Evolutionary conservation across 53 echinoderm and acorn worm species (phyloP).

Genomic region (Paracentrotus lividus): DNA sequence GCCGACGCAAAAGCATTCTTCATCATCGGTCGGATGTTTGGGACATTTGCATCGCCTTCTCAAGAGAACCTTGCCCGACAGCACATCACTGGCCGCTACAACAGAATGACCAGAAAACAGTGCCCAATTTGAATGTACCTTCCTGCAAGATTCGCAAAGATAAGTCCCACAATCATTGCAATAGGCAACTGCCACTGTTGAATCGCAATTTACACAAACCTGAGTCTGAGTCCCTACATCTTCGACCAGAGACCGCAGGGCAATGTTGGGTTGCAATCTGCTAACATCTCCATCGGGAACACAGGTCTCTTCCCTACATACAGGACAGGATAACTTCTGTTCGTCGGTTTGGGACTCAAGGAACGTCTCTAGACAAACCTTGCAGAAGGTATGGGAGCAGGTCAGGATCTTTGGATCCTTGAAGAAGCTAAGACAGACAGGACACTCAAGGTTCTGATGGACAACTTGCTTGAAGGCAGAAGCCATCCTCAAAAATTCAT

Average conservation of each 20-base stretch:
- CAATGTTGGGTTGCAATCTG: background rate
- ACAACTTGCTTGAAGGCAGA: background rate
- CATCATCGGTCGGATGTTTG: slow-evolving; percentile 16
- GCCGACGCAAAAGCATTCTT: slow-evolving; percentile 22
- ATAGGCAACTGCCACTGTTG: background rate
- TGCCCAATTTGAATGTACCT: background rate
- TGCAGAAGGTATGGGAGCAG: slow-evolving; percentile 52
- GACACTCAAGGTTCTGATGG: slow-evolving; percentile 34
- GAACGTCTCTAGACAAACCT: slow-evolving; percentile 4
- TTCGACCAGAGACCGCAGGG: background rate
- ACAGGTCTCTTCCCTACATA: background rate
- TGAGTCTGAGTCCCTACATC: background rate
- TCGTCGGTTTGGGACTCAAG: background rate
- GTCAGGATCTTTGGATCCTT: slow-evolving; percentile 30
- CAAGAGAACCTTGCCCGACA: slow-evolving; percentile 3
- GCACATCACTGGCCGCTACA: background rate
- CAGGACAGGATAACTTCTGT: background rate
- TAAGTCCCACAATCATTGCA: too few species aligned
- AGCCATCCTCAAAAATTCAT: background rate
- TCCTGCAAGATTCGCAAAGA: too few species aligned
- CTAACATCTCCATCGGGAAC: background rate
- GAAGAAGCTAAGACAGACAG: slow-evolving; percentile 24
- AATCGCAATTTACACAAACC: background rate
- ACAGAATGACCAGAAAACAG: background rate
- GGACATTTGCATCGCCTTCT: background rate